phyloP scores from a whole-genome alignment of 1,140 invertebrate genomes.

The Ruditapes philippinarum region DNA sequence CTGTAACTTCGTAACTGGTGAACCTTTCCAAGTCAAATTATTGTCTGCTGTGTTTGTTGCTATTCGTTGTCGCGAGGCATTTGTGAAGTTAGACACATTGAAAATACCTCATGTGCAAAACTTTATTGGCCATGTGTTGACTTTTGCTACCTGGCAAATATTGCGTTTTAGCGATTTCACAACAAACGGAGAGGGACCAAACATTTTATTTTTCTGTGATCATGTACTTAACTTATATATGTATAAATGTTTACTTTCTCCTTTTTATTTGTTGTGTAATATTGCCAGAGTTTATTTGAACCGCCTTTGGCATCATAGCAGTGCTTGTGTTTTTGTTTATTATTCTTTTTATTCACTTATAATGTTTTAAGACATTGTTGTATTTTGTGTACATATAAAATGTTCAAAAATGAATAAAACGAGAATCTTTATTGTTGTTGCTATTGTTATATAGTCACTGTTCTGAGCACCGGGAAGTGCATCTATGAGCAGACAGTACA shows the following conservation, averaged over 20 bases:
- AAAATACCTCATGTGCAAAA: too few relatives aligned
- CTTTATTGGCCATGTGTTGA: neutral
- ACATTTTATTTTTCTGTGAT: neutral
- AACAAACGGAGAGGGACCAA: neutral
- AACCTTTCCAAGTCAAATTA: too few relatives aligned
- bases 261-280: neutral
- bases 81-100: too few relatives aligned
- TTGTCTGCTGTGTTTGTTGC: too few relatives aligned
- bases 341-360: neutral
- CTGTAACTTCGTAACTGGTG: too few relatives aligned
- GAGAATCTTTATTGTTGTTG: neutral
- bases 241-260: neutral
- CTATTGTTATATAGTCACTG: too few relatives aligned
- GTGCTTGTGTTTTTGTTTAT: neutral
- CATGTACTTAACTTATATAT: neutral
- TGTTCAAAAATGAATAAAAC: slow-evolving; percentile 22
- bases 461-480: too few relatives aligned
- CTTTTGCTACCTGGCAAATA: neutral
- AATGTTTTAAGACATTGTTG: neutral
- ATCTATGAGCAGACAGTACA: too few relatives aligned
- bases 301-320: neutral
- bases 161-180: neutral
- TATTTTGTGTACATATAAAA: slow-evolving; percentile 7
- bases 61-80: too few relatives aligned
- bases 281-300: slow-evolving; percentile 11